Conservation (phyloP, 1,140 invertebrate genomes). For the Drosophila pallidifrons region DNA sequence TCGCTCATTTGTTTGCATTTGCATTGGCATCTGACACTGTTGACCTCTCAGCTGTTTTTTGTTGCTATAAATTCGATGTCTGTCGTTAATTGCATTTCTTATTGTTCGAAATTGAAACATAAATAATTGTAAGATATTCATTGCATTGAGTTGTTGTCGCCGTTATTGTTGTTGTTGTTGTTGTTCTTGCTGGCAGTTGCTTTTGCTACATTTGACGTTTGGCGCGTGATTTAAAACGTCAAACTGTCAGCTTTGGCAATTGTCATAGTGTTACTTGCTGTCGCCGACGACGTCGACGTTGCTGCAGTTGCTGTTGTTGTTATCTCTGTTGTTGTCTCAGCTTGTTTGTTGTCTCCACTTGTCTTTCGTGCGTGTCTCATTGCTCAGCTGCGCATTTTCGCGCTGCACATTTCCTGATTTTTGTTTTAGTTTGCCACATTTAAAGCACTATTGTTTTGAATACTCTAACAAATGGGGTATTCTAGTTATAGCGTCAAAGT, state of each 20-base stretch:
- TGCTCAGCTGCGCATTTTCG: slow-evolving; percentile 63
- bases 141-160: slow-evolving; percentile 62
- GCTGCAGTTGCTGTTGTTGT: neutral
- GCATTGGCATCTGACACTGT: slow-evolving; percentile 31
- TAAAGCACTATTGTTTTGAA: slow-evolving; percentile 20
- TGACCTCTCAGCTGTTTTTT: slow-evolving; percentile 47
- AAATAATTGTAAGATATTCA: slow-evolving; percentile 67
- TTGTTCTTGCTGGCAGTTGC: slow-evolving; percentile 3
- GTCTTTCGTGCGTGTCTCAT: slow-evolving; percentile 49
- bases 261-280: slow-evolving; percentile 51
- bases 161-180: slow-evolving; percentile 38
- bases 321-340: slow-evolving; percentile 52
- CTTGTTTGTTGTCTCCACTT: slow-evolving; percentile 33
- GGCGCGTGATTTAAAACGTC: slow-evolving; percentile 76
- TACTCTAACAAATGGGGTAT: neutral
- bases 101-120: slow-evolving; percentile 42
- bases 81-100: slow-evolving; percentile 46
- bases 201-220: slow-evolving; percentile 55
- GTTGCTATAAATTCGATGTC: slow-evolving; percentile 42
- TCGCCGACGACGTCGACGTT: slow-evolving; percentile 3
- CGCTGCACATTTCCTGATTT: slow-evolving; percentile 73
- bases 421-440: slow-evolving; percentile 40
- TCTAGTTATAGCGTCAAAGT: neutral
- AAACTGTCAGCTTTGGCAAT: slow-evolving; percentile 74
- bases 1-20: slow-evolving; percentile 13